A percentile compares a stretch with the other conserved stretches of the same genome.
These are phyloP conservation scores for Troides oblongomaculatus DNA, from an alignment of 2,888 invertebrate genomes.

Conservation along the genomic window DNA sequence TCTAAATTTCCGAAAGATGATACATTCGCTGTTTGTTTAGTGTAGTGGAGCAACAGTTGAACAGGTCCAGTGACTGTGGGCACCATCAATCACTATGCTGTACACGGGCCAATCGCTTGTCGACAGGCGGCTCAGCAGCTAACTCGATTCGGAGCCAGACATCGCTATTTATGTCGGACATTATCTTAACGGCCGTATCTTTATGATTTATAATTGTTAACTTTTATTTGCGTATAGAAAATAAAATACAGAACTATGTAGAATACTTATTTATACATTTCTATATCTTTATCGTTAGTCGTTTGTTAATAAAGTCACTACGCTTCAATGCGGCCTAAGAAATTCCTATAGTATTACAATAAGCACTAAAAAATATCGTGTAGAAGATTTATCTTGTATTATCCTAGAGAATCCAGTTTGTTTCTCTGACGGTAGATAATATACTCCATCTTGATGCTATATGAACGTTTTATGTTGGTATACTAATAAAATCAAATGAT, in stretches of 20 bases:
- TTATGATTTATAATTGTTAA: not conserved
- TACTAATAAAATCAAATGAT: too few species aligned
- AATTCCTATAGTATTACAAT: too few species aligned
- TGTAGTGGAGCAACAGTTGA: constrained; percentile 21
- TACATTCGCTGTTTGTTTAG: not conserved
- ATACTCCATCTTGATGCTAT: too few species aligned
- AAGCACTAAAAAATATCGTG: too few species aligned
- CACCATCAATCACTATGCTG: constrained; percentile 19
- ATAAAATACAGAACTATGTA: not conserved
- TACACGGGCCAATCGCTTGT: constrained; percentile 16
- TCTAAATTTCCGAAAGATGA: not conserved
- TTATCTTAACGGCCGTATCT: constrained; percentile 1
- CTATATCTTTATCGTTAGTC: not conserved
- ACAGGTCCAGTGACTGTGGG: constrained; percentile 4
- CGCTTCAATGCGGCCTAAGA: not conserved
- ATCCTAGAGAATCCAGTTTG: too few species aligned
- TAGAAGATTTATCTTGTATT: too few species aligned
- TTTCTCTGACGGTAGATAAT: too few species aligned
- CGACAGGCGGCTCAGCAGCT: constrained; percentile 6
- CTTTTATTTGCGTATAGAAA: not conserved
- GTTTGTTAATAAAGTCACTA: not conserved
- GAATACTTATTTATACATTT: not conserved
- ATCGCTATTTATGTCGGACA: constrained; percentile 15
- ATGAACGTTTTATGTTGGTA: too few species aligned
- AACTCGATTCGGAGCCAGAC: constrained; percentile 18